Percentiles rank a stretch among this genome's conserved stretches.
phyloP scores from a whole-genome alignment of 2,797 vertebrate species.

The Steatocranus sp. region DNA sequence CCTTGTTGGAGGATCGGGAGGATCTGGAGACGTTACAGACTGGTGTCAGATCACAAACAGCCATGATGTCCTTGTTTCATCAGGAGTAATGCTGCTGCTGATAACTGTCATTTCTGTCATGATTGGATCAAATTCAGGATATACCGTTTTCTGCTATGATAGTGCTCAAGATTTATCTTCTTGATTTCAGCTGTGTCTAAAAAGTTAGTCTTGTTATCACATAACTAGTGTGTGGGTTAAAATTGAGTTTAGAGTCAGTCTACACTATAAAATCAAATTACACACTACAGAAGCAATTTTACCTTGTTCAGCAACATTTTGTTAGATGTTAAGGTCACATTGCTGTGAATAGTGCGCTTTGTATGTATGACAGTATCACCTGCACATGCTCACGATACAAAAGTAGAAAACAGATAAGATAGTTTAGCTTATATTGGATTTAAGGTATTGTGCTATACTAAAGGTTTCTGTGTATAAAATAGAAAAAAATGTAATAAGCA shows the following conservation, averaged over 20 bases:
- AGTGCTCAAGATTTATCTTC: not conserved
- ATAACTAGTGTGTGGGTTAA: not conserved
- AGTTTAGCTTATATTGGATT: not conserved
- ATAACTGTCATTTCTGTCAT: not conserved
- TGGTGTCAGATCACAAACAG: not conserved
- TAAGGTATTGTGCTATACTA: not conserved
- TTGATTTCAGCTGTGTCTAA: not conserved
- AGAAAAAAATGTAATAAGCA: not conserved
- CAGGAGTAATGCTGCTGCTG: not conserved
- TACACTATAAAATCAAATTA: not conserved
- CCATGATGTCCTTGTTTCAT: not conserved
- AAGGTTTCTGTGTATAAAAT: not conserved
- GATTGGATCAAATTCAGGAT: not conserved
- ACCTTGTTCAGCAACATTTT: not conserved
- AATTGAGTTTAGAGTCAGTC: not conserved
- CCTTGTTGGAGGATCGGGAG: conserved; percentile 93
- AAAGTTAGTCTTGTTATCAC: not conserved
- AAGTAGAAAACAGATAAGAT: not conserved
- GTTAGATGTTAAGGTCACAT: not conserved
- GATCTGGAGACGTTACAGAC: conserved; percentile 74
- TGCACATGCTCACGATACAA: not conserved
- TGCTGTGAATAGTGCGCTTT: not conserved
- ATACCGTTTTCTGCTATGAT: not conserved
- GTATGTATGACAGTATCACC: not conserved
- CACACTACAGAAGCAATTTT: not conserved